Evolutionary conservation across 1,140 invertebrate genomes (phyloP), one percentile per base, ranked within the genome.

Genomic region (Aleiodes sp.): DNA sequence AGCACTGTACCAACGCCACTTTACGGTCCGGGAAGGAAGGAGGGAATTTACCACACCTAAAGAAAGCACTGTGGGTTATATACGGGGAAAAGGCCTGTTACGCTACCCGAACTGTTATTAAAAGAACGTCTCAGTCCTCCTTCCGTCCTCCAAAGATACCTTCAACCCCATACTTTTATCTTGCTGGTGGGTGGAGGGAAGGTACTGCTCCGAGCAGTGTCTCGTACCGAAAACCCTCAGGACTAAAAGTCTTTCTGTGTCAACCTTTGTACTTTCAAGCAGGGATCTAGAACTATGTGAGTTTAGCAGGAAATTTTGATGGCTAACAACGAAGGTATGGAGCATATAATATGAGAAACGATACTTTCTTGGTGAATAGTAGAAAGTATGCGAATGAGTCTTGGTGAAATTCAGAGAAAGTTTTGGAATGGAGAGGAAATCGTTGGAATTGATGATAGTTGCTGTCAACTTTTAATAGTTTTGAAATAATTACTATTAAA

Each of bases 1-100:
- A 82, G 80, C 78, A 77, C 77, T 78, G 82, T 79, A 84, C 82
- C 80, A 75, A 80, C 76, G 83, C 81, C 82, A 85, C 84, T 85
- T 85, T 85, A 82, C 78, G 81, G 14, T 76, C 78, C n/a, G n/a
- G n/a, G n/a, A n/a, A n/a, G n/a, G n/a, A n/a, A n/a, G n/a, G n/a
- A n/a, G 78, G 80, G 79, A 78, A 35, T 60, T 39, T 29, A 41
- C 62, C 57, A 63, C 62, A 21, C 70, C 81, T 82, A 81, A 84
- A 83, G 82, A 83, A 82, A 84, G 77, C 79, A 78, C 78, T 76
- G 75, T 63, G 46, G 35, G 76, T 65, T 75, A 77, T 73, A 74
- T 26, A 43, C 57, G 46, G 26, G 33, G 37, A 24, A 74, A 71
- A 75, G 71, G 73, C 75, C 72, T 71, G 75, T 76, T 77, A 78